These are phyloP conservation scores for Galerucella calmariensis DNA, from an alignment of 2,888 invertebrate species.

Conservation along the genomic window DNA sequence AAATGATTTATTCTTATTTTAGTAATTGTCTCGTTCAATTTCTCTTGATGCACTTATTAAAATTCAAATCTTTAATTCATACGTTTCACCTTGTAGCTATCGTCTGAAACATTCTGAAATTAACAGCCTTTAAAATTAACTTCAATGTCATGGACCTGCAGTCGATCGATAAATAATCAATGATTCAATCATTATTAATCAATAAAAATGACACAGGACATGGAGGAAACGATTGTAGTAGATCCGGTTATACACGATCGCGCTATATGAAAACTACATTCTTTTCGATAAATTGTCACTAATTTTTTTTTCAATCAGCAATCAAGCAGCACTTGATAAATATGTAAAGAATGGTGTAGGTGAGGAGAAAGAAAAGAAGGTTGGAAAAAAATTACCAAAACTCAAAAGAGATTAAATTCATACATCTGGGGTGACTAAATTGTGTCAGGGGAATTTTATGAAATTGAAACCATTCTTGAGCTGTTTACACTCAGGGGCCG, in stretches of 20 bases:
- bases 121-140: conserved; percentile 11
- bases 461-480: too few relatives aligned
- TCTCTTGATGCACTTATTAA: too few relatives aligned
- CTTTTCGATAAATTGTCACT: not conserved
- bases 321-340: too few relatives aligned
- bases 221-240: conserved; percentile 11
- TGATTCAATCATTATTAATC: conserved; percentile 29
- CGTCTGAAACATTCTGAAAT: conserved; percentile 13
- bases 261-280: not conserved
- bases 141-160: conserved; percentile 31
- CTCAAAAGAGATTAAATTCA: not conserved
- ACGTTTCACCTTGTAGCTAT: not conserved
- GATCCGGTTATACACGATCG: conserved; percentile 22
- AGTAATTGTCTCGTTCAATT: too few relatives aligned
- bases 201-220: conserved; percentile 24
- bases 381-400: not conserved
- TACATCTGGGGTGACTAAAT: not conserved
- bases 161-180: conserved; percentile 15
- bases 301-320: too few relatives aligned
- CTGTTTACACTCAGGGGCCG: too few relatives aligned
- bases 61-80: not conserved
- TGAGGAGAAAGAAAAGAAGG: too few relatives aligned
- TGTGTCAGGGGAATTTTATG: too few relatives aligned
- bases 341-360: too few relatives aligned
- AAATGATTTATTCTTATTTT: too few relatives aligned